Conservation (phyloP, 2,113 vertebrate species). For the Electrona antarctica region DNA sequence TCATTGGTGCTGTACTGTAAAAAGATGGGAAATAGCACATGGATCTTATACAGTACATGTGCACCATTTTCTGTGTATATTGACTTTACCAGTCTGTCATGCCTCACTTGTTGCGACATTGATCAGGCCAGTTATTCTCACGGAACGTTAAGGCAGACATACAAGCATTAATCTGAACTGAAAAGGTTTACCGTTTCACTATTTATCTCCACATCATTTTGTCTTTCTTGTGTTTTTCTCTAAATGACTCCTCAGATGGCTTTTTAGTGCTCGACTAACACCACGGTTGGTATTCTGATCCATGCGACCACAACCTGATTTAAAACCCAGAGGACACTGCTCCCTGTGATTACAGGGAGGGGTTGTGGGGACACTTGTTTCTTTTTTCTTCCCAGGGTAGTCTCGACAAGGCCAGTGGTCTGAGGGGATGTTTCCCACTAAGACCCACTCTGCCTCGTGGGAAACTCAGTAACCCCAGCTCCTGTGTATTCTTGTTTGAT, state of each 20-base stretch:
- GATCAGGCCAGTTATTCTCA: slow-evolving; percentile 6
- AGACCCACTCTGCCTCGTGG: neutral
- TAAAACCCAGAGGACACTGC: slow-evolving; percentile 13
- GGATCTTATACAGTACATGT: neutral
- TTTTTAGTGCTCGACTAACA: slow-evolving; percentile 12
- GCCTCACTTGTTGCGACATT: slow-evolving; percentile 11
- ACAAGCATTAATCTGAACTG: neutral
- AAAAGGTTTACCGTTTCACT: neutral
- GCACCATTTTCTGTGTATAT: slow-evolving; percentile 7
- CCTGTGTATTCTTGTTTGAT: slow-evolving; percentile 22
- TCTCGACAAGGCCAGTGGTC: slow-evolving; percentile 23
- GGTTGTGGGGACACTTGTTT: slow-evolving; percentile 6
- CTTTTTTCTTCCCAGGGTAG: slow-evolving; percentile 5
- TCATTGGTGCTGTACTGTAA: neutral
- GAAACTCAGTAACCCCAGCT: slow-evolving; percentile 15
- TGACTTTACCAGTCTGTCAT: slow-evolving; percentile 13
- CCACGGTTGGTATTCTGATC: neutral
- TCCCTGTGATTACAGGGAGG: slow-evolving; percentile 41
- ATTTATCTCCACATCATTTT: neutral
- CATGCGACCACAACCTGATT: slow-evolving; percentile 19
- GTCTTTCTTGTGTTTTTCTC: neutral
- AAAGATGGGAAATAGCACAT: neutral
- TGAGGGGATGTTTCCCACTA: slow-evolving; percentile 32
- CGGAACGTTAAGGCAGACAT: neutral
- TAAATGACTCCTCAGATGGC: neutral